phyloP scores from a whole-genome alignment of 2,797 vertebrate species.

The Pitangus sulphuratus region DNA sequence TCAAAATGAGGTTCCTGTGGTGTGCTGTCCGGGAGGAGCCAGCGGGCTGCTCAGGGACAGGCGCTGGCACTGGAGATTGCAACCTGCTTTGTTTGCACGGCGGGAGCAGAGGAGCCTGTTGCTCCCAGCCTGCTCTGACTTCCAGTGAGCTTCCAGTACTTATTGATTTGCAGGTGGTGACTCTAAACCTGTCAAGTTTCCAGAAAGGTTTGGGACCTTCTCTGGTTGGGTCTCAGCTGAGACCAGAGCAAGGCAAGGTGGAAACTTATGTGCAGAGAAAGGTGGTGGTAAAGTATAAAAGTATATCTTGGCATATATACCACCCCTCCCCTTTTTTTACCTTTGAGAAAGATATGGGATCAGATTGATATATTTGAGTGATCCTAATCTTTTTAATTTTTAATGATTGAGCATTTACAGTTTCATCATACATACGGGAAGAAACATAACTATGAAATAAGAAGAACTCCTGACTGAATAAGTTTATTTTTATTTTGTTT shows the following conservation, averaged over 20 bases:
- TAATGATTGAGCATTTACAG: not conserved
- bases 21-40: not conserved
- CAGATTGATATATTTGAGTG: not conserved
- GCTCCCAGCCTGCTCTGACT: not conserved
- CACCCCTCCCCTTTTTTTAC: rapidly evolving
- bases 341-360: not conserved
- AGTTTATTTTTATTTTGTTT: not conserved
- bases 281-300: not conserved
- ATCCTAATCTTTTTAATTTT: not conserved
- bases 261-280: not conserved
- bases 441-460: not conserved
- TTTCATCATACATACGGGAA: not conserved
- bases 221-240: not conserved
- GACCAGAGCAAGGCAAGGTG: not conserved
- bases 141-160: not conserved
- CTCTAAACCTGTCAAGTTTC: not conserved
- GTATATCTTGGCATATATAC: not conserved
- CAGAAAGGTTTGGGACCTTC: not conserved
- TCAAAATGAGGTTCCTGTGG: not conserved
- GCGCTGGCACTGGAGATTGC: not conserved
- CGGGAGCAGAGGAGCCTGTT: not conserved
- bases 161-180: not conserved
- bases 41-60: not conserved
- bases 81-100: rapidly evolving
- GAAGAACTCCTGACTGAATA: not conserved